phyloP scores from a whole-genome alignment of 2,113 vertebrate genomes.

The Hirundichthys speculiger region DNA sequence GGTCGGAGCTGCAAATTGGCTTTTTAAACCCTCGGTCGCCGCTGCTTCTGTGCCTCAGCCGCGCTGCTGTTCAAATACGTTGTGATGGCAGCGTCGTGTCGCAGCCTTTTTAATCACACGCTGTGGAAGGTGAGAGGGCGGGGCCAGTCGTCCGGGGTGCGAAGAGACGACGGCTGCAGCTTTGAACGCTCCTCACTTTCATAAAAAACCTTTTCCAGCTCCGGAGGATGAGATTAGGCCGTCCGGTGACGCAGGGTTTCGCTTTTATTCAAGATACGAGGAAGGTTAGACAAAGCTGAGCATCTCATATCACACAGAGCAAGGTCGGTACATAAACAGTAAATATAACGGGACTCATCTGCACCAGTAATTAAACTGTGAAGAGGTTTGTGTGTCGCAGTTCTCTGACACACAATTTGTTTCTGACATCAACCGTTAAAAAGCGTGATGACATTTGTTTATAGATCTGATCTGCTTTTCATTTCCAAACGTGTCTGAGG shows the following conservation, averaged over 20 bases:
- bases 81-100: conserved; percentile 44
- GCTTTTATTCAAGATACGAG: conserved; percentile 23
- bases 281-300: conserved; percentile 36
- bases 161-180: conserved; percentile 12
- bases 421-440: not conserved
- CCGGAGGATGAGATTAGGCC: conserved; percentile 52
- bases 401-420: too few relatives aligned
- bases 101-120: conserved; percentile 50
- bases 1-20: conserved; percentile 37
- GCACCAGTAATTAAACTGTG: not conserved
- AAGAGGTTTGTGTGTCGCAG: not conserved
- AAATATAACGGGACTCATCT: conserved; percentile 4
- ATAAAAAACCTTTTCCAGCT: conserved; percentile 44
- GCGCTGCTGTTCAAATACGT: too few relatives aligned
- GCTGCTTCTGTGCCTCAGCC: conserved; percentile 26
- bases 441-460: not conserved
- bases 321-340: conserved; percentile 34
- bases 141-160: conserved; percentile 31
- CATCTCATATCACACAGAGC: conserved; percentile 41
- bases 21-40: conserved; percentile 8
- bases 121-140: conserved; percentile 34
- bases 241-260: conserved; percentile 42
- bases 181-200: conserved; percentile 36
- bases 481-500: too few relatives aligned
- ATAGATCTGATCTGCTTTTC: too few relatives aligned